phyloP scores from a whole-genome alignment of 1,140 invertebrate genomes.

The Trissolcus basalis region DNA sequence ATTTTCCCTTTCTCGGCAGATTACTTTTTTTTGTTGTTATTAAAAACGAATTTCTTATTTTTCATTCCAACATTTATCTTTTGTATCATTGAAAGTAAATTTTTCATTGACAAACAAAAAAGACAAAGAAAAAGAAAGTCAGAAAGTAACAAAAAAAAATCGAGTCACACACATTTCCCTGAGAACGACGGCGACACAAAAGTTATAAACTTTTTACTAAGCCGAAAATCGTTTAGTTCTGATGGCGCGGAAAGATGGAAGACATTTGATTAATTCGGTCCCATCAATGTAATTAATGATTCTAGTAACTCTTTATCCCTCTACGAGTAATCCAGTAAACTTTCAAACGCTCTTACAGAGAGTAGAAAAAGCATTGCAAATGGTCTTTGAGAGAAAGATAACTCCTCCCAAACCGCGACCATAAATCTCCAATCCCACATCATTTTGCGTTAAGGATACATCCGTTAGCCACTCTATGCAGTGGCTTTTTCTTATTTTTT shows the following conservation, averaged over 20 bases:
- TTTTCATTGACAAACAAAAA: no score
- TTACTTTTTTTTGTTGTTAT: neutral
- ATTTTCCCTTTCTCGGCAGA: no score
- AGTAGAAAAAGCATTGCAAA: constrained; percentile 52
- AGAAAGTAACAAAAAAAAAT: neutral
- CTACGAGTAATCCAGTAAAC: constrained; percentile 32
- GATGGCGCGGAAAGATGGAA: constrained; percentile 1
- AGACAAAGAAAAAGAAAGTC: no score
- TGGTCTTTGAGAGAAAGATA: constrained; percentile 41
- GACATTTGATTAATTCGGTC: constrained; percentile 23
- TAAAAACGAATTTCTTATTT: no score
- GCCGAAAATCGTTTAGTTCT: neutral
- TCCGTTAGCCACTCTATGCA: constrained; percentile 31
- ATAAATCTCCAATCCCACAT: constrained; percentile 60
- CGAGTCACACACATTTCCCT: no score
- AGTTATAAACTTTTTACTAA: neutral
- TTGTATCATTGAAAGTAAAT: no score
- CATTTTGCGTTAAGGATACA: constrained; percentile 50
- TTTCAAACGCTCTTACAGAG: constrained; percentile 30
- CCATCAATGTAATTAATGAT: constrained; percentile 39
- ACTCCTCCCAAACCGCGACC: constrained; percentile 40
- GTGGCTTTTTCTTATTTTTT: constrained; percentile 27
- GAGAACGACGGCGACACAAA: no score
- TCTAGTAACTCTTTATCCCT: constrained; percentile 32
- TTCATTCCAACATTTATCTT: no score